Evolutionary conservation across 2,888 invertebrate species (phyloP), one percentile per base, ranked within the genome.

Genomic region (Catocala nupta): DNA sequence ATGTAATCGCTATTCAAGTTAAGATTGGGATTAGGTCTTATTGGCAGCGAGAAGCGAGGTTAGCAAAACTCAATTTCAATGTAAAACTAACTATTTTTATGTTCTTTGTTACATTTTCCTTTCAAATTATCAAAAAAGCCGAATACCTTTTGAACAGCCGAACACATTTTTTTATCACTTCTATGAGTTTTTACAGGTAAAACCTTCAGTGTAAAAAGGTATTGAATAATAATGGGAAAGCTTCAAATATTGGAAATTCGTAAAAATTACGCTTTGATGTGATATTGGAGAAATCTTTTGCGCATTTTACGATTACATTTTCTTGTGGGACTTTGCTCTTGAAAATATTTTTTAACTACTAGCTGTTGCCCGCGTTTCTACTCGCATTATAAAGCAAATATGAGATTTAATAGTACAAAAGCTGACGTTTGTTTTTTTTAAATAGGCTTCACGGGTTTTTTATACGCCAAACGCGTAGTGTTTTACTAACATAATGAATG

Each of bases 131-230:
- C 16, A 47, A 16, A 45, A 16, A n/a, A 47, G 9, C 47, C 13
- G 9, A 39, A 39, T 6, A 39, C 36, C 47, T 16, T 8, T 47
- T 47, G 47, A 16, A 16, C 11, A 16, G 6, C 6, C 13, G 12
- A 45, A 25, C 36, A 8, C 6, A 39, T 7, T 39, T 10, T 47
- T 47, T 47, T 47, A 16, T 6, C 16, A 47, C 34, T 62, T 60
- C 43, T 75, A 59, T 42, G 57, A 72, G 7, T 52, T 60, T 25
- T 45, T 51, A 16, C 52, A 47, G 7, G 16, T 47, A 12, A 47
- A 13, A 16, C 9, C 16, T 5, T 13, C 10, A 5, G 12, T n/a
- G 11, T 13, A 16, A 16, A 53, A 70, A 65, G 39, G 55, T 36
- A 59, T 52, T 50, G 49, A 49, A 54, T 55, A 62, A 52, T 55